These are phyloP conservation scores for Sturnira hondurensis DNA, from an alignment of 2,113 vertebrate genomes.

Conservation along the genomic window DNA sequence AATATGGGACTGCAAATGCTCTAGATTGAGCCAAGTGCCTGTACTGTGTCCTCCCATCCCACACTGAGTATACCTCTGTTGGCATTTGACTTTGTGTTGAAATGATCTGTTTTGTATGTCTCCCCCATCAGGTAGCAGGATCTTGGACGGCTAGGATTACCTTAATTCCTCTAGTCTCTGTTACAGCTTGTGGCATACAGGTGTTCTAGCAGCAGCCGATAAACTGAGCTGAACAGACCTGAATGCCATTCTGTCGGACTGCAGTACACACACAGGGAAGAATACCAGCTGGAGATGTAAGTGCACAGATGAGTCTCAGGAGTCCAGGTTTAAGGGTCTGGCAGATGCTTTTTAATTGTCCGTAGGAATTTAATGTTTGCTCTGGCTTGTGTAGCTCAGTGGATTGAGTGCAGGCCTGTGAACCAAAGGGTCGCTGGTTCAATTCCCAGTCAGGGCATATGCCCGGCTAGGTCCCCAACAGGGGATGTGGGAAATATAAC, in stretches of 20 bases:
- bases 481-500: no score
- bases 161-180: background rate
- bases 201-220: background rate
- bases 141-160: background rate
- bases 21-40: background rate
- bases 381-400: no score
- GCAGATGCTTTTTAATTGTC: background rate
- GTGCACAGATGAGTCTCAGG: background rate
- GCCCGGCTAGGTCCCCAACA: no score
- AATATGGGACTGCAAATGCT: background rate
- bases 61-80: background rate
- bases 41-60: background rate
- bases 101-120: background rate
- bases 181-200: background rate
- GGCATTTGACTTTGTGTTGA: background rate
- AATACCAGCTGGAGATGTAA: background rate
- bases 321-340: background rate
- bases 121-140: background rate
- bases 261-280: background rate
- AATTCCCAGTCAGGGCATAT: no score
- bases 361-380: background rate
- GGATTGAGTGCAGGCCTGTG: no score
- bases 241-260: background rate
- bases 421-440: no score
- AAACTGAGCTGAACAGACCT: background rate